phyloP scores from a whole-genome alignment of 2,888 invertebrate genomes.

The Nymphalis c-album region DNA sequence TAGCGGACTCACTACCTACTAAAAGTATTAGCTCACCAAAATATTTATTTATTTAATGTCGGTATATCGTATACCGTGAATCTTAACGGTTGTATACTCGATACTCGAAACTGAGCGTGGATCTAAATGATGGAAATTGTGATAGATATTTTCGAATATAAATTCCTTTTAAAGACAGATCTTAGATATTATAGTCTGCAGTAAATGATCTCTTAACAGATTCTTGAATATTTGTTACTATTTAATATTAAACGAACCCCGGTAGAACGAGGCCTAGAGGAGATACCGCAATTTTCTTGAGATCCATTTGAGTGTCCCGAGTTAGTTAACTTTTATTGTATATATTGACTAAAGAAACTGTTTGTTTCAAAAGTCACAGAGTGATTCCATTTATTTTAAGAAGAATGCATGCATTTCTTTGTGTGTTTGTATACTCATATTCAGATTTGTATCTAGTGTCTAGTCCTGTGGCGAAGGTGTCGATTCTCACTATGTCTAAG shows the following conservation, averaged over 20 bases:
- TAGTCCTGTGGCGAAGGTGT: conserved; percentile 75
- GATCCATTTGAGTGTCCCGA: conserved; percentile 38
- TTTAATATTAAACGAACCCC: conserved; percentile 1
- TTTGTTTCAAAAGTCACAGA: conserved; percentile 69
- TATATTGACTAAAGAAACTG: conserved; percentile 63
- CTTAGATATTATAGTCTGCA: conserved; percentile 22
- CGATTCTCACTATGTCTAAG: conserved; percentile 76
- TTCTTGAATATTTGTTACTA: conserved; percentile 12
- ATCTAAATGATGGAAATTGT: conserved; percentile 49
- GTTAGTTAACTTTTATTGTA: conserved; percentile 55
- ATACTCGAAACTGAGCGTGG: conserved; percentile 50
- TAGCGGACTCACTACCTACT: conserved; percentile 56
- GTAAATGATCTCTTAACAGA: conserved; percentile 33
- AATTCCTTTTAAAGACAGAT: conserved; percentile 26
- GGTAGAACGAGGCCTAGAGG: conserved; percentile 19
- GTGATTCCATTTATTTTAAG: conserved; percentile 81
- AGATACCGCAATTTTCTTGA: conserved; percentile 36
- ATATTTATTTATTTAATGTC: conserved; percentile 65
- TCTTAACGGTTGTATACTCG: conserved; percentile 40
- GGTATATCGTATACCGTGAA: conserved; percentile 27
- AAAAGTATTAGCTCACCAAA: conserved; percentile 79
- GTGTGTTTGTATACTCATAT: conserved; percentile 78
- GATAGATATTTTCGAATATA: conserved; percentile 43
- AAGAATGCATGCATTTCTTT: conserved; percentile 80
- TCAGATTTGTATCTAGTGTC: conserved; percentile 73